Base-by-base conservation (phyloP, 2,888 invertebrate species). In the Criorhina ranunculi region DNA sequence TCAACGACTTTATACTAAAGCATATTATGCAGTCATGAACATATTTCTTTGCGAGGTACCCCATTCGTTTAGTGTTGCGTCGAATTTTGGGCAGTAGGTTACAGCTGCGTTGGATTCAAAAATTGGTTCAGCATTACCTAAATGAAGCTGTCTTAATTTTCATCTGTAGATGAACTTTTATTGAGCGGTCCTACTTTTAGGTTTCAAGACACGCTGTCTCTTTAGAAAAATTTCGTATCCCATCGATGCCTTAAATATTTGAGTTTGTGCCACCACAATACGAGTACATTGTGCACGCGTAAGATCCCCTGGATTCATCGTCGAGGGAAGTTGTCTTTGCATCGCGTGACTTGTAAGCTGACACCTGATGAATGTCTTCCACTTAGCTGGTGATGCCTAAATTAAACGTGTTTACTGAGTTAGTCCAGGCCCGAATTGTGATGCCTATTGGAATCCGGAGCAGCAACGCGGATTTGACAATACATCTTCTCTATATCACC, bases 401-500 rank as follows among this genome's bases (percentile, higher is more conserved):
- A 35, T 35, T 9, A 8, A 35, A 9, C 2, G 35, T 35, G 8
- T 9, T 35, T 9, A 11, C 9, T 2, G 35, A 35, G 11, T 35
- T 9, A 0, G 35, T 35, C 35, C 35, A 35, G 0, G 35, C 35
- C 9, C 9, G 9, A 1, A 9, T 35, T 1, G 3, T 2, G 2
- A 2, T 9, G 2, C 9, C 9, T 49, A 11, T 31, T 44, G 17
- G 44, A 12, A 6, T 29, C 29, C 19, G 31, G 19, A 19, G n/a
- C 40, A 33, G 11, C 59, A 40, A 59, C 24, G n/a, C 59, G 24
- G n/a, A 59, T 15, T 42, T 59, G 59, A n/a, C 40, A 5, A 35
- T 59, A 59, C 59, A 59, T 59, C 40, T 59, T 59, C 5, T 33
- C 19, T 5, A 42, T 19, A 42, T 59, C 59, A 0, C 15, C 37